Conservation (phyloP, 2,797 vertebrate genomes). For the Girardinus metallicus region DNA sequence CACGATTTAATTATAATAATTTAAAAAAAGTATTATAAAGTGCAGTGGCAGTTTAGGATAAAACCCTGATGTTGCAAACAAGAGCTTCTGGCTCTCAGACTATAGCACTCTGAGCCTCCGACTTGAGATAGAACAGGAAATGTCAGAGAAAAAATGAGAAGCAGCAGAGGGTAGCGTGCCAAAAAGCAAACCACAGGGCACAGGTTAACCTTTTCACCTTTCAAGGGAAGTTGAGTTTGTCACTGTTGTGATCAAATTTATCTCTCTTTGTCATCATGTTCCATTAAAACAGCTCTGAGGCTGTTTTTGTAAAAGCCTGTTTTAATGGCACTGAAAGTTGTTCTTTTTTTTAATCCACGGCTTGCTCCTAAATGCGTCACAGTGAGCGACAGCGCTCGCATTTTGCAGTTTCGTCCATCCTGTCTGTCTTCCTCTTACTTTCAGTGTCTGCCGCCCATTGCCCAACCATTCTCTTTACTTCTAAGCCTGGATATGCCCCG, state of each 20-base stretch:
- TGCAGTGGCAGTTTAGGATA: not conserved
- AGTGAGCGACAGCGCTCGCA: not conserved
- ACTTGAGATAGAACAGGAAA: slow-evolving; percentile 73
- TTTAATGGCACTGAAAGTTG: not conserved
- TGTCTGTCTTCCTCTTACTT: slow-evolving; percentile 4
- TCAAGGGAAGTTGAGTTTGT: slow-evolving; percentile 58
- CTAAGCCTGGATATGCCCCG: not conserved
- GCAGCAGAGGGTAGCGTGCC: slow-evolving; percentile 67
- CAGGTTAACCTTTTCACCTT: slow-evolving; percentile 81
- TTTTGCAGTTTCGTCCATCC: slow-evolving; percentile 12
- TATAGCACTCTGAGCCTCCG: slow-evolving; percentile 27
- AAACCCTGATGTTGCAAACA: not conserved
- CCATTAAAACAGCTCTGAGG: not conserved
- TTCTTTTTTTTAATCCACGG: not conserved
- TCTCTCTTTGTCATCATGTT: slow-evolving; percentile 22
- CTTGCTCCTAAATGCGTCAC: not conserved
- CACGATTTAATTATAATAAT: not conserved
- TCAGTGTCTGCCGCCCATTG: slow-evolving; percentile 6
- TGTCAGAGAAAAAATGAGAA: slow-evolving; percentile 72
- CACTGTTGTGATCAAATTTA: slow-evolving; percentile 20
- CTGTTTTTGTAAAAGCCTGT: not conserved
- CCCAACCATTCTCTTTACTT: not conserved
- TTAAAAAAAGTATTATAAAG: slow-evolving; percentile 21
- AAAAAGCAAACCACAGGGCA: slow-evolving; percentile 75
- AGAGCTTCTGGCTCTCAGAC: slow-evolving; percentile 21